Base-by-base conservation (phyloP, 2,888 invertebrate species). In the Leucania comma region DNA sequence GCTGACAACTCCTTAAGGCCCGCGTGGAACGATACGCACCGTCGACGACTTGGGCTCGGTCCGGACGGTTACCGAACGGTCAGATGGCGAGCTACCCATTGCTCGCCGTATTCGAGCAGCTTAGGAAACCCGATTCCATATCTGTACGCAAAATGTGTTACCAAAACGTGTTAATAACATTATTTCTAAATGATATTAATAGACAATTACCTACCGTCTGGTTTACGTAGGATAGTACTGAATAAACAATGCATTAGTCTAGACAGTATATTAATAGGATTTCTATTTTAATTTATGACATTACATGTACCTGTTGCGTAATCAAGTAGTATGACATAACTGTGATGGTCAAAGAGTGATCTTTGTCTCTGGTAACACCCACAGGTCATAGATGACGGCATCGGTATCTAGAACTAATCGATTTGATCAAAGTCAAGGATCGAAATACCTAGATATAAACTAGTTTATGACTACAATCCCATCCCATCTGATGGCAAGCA, bases 191-290 rank as follows among this genome's bases (percentile, higher is more conserved):
- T 35, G 35, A 38, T 53, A 62, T n/a, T 59, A 14, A 59, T 51
- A 67, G 20, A 46, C 75, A 68, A 57, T 53, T 53, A 59, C n/a
- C n/a, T n/a, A n/a, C n/a, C n/a, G n/a, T n/a, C n/a, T n/a, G n/a
- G n/a, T 26, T 63, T 46, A 63, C 75, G 77, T 76, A 60, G 78
- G 78, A 51, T n/a, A 35, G 1, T 54, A 62, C 35, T 75, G 60
- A 81, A 81, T 76, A 76, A 35, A 42, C 70, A 66, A 65, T 60
- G 53, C 61, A 51, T 79, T 73, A 48, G 77, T 70, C 66, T 80
- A 80, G 62, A 48, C 59, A 80, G 56, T 62, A 66, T 60, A 80
- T 53, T 51, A 80, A 66, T 70, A 80, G 38, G 6, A 35, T 62
- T 2, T 53, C 77, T 80, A 71, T 75, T 76, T 78, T 38, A 56